Evolutionary conservation across 2,888 invertebrate species (phyloP).

Genomic region (Conchocele bisecta): DNA sequence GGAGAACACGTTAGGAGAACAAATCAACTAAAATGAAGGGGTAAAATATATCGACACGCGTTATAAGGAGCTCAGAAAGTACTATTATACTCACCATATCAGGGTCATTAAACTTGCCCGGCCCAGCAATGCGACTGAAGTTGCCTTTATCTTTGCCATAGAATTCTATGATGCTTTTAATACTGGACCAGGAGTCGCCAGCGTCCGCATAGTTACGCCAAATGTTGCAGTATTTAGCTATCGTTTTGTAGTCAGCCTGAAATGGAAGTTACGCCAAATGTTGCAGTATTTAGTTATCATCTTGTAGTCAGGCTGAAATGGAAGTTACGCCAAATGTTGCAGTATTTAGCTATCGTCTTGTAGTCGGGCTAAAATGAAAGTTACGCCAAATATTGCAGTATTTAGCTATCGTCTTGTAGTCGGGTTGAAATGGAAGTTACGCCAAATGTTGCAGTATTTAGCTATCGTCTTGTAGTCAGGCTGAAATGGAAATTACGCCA

Average conservation of each 20-base stretch:
- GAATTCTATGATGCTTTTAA: conserved; percentile 95
- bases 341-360: conserved; percentile 91
- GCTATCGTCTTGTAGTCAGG: too few relatives aligned
- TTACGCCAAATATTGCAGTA: too few relatives aligned
- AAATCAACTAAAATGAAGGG: too few relatives aligned
- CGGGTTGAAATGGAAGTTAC: too few relatives aligned
- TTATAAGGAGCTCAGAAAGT: too few relatives aligned
- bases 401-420: too few relatives aligned
- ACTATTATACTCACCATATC: conserved; percentile 92
- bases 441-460: too few relatives aligned
- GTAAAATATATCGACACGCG: too few relatives aligned
- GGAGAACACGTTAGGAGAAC: too few relatives aligned
- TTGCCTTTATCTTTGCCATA: conserved; percentile 96
- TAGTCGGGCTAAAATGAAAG: conserved; percentile 87
- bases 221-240: conserved; percentile 94
- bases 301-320: conserved; percentile 88
- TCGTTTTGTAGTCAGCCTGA: conserved; percentile 90
- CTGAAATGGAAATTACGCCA: too few relatives aligned
- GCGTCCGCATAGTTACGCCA: conserved; percentile 98
- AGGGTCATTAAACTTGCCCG: conserved; percentile 98
- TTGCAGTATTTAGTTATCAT: conserved; percentile 94
- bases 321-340: conserved; percentile 97
- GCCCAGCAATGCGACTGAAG: conserved; percentile 95
- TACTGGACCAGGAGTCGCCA: conserved; percentile 96
- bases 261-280: conserved; percentile 88